phyloP scores from a whole-genome alignment of 2,113 vertebrate genomes.

The Thomomys bottae region DNA sequence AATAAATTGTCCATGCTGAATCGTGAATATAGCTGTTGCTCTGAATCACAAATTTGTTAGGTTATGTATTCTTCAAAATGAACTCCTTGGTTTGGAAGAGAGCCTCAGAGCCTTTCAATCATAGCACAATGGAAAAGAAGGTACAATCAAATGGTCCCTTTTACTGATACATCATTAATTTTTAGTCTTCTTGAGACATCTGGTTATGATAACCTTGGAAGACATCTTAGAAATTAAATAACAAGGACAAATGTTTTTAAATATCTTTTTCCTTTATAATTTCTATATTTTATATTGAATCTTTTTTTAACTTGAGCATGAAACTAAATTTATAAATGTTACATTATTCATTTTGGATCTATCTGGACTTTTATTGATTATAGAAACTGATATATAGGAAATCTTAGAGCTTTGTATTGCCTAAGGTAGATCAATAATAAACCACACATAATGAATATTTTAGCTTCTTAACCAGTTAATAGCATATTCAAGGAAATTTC shows the following conservation, averaged over 20 bases:
- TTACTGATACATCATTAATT: background rate
- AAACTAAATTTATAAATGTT: slow-evolving; percentile 37
- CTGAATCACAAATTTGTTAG: slow-evolving; percentile 1
- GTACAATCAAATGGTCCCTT: background rate
- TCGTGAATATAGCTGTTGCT: background rate
- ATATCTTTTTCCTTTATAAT: background rate
- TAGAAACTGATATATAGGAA: background rate
- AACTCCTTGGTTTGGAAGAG: background rate
- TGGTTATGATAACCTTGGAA: background rate
- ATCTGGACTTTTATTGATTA: slow-evolving; percentile 36
- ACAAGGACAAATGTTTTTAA: background rate
- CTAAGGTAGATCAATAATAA: slow-evolving; percentile 21
- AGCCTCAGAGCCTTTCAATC: background rate
- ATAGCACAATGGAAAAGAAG: background rate
- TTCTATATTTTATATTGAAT: background rate
- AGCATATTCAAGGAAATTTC: slow-evolving; percentile 37
- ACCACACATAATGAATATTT: slow-evolving; percentile 35
- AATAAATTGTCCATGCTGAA: background rate
- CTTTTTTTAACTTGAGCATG: background rate
- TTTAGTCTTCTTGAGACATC: background rate
- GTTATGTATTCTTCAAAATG: background rate
- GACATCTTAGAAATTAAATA: slow-evolving; percentile 10
- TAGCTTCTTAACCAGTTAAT: slow-evolving; percentile 1
- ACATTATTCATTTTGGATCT: slow-evolving; percentile 47
- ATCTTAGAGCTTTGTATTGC: background rate